Percentiles rank a stretch among this genome's conserved stretches.
phyloP scores from a whole-genome alignment of 1,140 invertebrate species.

The Aphaenogaster ashmeadi region DNA sequence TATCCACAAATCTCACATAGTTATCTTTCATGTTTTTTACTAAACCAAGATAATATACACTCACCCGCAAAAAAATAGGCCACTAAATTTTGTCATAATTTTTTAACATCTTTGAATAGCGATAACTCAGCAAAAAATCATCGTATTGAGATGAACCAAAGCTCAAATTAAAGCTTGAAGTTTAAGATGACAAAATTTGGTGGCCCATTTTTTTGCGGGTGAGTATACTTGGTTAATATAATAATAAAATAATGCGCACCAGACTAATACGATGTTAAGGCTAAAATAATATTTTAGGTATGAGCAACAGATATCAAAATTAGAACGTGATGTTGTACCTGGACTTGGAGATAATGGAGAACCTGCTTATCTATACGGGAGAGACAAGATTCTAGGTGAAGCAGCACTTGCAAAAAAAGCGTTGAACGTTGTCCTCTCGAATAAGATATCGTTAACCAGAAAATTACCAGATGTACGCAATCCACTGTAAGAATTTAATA shows the following conservation, averaged over 20 bases:
- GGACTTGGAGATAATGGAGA: slow-evolving; percentile 92
- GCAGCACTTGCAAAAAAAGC: slow-evolving; percentile 93
- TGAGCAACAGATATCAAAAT: slow-evolving; percentile 83
- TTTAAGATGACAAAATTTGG: no score
- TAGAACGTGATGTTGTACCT: slow-evolving; percentile 86
- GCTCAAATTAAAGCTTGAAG: no score
- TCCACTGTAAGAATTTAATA: slow-evolving; percentile 88
- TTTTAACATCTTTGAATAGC: no score
- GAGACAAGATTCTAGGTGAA: slow-evolving; percentile 89
- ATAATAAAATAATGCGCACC: not conserved
- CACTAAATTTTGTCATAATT: no score
- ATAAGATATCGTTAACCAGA: slow-evolving; percentile 95
- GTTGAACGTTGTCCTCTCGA: slow-evolving; percentile 96
- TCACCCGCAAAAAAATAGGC: no score
- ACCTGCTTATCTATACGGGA: slow-evolving; percentile 88
- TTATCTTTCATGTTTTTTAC: not conserved
- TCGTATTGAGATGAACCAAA: no score
- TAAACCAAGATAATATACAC: not conserved
- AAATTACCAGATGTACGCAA: slow-evolving; percentile 94
- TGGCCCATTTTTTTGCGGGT: no score
- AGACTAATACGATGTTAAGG: not conserved
- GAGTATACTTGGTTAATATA: not conserved
- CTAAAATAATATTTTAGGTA: slow-evolving; percentile 72
- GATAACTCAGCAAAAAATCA: no score
- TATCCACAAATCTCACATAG: not conserved